Conservation (phyloP, 2,888 invertebrate species). For the Atrina japonica region DNA sequence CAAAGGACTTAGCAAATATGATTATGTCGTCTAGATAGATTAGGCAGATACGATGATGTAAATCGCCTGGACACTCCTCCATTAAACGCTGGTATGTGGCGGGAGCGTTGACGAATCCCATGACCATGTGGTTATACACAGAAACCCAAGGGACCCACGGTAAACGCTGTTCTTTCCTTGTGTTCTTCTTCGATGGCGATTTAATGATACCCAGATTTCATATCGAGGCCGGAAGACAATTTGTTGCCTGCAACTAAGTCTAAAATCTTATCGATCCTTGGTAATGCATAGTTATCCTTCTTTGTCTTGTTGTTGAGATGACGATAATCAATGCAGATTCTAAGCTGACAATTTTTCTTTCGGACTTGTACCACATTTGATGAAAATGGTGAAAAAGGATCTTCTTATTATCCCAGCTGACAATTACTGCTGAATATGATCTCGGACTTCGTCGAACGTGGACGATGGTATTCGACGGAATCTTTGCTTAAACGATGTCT, state of each 20-base stretch:
- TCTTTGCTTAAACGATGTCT: no score
- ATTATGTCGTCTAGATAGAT: no score
- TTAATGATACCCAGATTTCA: constrained; percentile 24
- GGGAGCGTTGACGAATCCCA: constrained; percentile 36
- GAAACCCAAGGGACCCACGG: constrained; percentile 47
- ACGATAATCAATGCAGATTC: constrained; percentile 37
- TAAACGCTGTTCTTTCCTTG: constrained; percentile 40
- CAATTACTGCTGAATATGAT: constrained; percentile 18
- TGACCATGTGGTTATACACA: no score
- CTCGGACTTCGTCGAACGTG: constrained; percentile 25
- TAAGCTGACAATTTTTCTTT: constrained; percentile 22
- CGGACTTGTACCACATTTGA: constrained; percentile 23
- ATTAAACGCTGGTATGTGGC: no score
- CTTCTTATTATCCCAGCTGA: constrained; percentile 26
- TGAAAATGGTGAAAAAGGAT: constrained; percentile 19
- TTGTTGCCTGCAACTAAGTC: constrained; percentile 16
- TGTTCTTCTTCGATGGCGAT: constrained; percentile 26
- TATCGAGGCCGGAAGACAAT: constrained; percentile 16
- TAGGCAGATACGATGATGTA: no score
- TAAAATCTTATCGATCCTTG: constrained; percentile 20
- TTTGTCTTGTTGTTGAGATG: constrained; percentile 27
- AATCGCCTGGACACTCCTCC: constrained; percentile 41
- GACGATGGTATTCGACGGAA: no score
- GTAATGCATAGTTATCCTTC: no score
- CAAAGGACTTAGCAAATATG: no score